Conservation (phyloP, 2,797 vertebrate genomes). For the Chaunax sp. region DNA sequence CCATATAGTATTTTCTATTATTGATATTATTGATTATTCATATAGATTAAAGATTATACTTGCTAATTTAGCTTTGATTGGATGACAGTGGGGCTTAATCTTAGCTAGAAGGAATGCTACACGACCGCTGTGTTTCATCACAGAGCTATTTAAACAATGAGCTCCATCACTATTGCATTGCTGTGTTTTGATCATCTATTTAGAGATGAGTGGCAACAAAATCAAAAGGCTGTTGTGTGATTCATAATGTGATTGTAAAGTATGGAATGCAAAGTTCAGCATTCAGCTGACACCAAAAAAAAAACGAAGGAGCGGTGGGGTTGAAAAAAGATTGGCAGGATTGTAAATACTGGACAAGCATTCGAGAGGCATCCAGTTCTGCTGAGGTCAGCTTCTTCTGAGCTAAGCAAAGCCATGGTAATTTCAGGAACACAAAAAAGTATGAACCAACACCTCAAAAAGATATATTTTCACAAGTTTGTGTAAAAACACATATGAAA, state of each 20-base stretch:
- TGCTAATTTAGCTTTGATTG: no score
- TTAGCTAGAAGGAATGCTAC: neutral
- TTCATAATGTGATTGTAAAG: conserved; percentile 1
- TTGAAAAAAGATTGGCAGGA: conserved; percentile 8
- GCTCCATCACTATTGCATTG: conserved; percentile 7
- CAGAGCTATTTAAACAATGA: neutral
- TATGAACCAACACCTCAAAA: neutral
- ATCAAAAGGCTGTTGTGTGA: conserved; percentile 3
- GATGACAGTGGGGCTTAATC: neutral
- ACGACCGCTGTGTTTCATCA: no score
- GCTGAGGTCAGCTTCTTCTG: no score
- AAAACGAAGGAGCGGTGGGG: neutral
- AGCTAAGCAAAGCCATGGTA: conserved; percentile 9
- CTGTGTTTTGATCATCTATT: conserved; percentile 7
- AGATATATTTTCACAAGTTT: neutral
- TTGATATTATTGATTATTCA: no score
- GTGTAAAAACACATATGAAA: no score
- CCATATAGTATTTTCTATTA: no score
- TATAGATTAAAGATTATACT: no score
- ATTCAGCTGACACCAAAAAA: no score
- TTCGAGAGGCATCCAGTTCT: no score
- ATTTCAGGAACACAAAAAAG: conserved; percentile 20
- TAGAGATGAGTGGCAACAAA: conserved; percentile 7
- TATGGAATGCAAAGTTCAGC: no score
- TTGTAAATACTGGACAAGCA: neutral